Conservation (phyloP, 2,797 vertebrate genomes). For the Melanotaenia boesemani region DNA sequence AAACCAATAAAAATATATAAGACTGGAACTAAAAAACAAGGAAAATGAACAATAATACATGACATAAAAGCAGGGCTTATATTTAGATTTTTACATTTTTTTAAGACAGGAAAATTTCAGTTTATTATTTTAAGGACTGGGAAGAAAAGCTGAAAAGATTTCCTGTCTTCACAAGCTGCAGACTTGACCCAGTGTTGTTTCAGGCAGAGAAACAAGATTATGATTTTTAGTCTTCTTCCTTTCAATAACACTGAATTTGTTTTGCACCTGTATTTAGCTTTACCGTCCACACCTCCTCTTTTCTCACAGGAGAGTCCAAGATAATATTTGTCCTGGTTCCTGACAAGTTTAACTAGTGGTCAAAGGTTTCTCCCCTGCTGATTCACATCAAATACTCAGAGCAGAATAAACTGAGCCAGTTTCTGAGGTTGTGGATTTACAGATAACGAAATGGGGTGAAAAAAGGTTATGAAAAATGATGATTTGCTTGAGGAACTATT, state of each 20-base stretch:
- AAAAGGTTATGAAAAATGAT: constrained; percentile 26
- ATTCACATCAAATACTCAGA: constrained; percentile 30
- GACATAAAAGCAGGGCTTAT: background rate
- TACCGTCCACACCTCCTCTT: background rate
- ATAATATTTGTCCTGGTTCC: constrained; percentile 62
- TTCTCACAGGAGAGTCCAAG: constrained; percentile 52
- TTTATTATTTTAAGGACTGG: constrained; percentile 49
- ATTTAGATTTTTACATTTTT: background rate
- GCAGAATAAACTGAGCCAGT: background rate
- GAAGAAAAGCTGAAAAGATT: constrained; percentile 22
- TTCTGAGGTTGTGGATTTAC: background rate
- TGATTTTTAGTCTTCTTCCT: constrained; percentile 19
- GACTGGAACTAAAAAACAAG: background rate
- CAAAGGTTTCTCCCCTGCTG: constrained; percentile 44
- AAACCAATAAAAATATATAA: background rate
- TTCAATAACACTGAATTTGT: constrained; percentile 17
- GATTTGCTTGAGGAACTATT: constrained; percentile 32
- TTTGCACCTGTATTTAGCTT: background rate
- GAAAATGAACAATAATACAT: constrained; percentile 6
- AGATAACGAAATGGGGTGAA: constrained; percentile 5
- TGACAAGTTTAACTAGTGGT: constrained; percentile 41
- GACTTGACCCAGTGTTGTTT: constrained; percentile 39
- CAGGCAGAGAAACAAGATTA: constrained; percentile 26
- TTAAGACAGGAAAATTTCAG: background rate
- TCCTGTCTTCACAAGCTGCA: constrained; percentile 29